phyloP scores from a whole-genome alignment of 2,113 vertebrate genomes.

The Herpetotheres cachinnans region DNA sequence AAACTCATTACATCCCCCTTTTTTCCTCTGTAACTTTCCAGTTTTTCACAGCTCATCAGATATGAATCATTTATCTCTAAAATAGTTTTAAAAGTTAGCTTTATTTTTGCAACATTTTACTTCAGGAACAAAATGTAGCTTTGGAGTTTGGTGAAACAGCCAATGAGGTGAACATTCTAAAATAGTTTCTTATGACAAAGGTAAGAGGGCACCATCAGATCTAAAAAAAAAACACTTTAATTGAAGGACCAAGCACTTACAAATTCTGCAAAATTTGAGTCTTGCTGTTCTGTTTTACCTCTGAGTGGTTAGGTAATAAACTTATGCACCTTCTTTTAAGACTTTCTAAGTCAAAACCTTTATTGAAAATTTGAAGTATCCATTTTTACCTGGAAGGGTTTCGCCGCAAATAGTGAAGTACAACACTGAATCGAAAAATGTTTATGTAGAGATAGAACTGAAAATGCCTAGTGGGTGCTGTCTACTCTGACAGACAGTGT shows the following conservation, averaged over 20 bases:
- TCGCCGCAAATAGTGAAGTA: background rate
- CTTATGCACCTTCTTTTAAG: background rate
- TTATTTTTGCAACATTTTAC: background rate
- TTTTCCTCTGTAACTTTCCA: background rate
- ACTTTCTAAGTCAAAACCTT: background rate
- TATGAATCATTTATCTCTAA: background rate
- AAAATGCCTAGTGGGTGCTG: background rate
- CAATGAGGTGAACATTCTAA: background rate
- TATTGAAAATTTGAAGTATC: background rate
- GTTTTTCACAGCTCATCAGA: background rate
- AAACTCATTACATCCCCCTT: background rate
- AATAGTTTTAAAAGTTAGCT: background rate
- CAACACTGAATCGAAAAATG: background rate
- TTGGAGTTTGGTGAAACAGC: background rate
- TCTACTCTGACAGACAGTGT: background rate
- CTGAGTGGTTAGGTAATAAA: background rate
- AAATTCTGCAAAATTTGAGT: background rate
- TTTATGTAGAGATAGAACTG: background rate
- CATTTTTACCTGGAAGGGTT: background rate
- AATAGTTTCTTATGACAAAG: background rate
- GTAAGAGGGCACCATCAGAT: background rate
- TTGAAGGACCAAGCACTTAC: background rate
- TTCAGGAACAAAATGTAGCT: background rate
- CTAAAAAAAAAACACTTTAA: background rate
- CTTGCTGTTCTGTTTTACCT: background rate